These are phyloP conservation scores for Conus ventricosus DNA, from an alignment of 1,140 invertebrate species.

Conservation along the genomic window DNA sequence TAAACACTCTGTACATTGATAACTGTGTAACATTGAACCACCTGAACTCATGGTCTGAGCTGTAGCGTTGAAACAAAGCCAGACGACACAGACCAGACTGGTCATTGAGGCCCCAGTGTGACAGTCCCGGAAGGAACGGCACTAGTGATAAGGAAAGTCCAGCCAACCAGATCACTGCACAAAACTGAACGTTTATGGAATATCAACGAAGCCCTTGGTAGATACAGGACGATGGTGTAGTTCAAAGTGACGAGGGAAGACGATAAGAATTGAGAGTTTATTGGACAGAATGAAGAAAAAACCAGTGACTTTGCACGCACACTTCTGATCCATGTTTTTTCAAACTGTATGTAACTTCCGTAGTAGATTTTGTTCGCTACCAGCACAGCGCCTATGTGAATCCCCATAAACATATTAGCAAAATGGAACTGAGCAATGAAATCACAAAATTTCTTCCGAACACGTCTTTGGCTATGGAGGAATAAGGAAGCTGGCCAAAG, in stretches of 20 bases:
- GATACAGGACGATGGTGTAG: slow-evolving; percentile 54
- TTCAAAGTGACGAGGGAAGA: slow-evolving; percentile 48
- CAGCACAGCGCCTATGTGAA: slow-evolving; percentile 41
- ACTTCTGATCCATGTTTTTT: too few species aligned
- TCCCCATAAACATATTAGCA: slow-evolving; percentile 58
- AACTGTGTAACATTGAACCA: too few species aligned
- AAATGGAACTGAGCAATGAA: slow-evolving; percentile 61
- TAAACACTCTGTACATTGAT: too few species aligned
- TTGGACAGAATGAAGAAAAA: slow-evolving; percentile 42
- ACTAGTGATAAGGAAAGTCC: neutral
- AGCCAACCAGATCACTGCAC: too few species aligned
- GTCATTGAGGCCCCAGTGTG: slow-evolving; percentile 17
- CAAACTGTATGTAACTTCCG: neutral
- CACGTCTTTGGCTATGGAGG: neutral
- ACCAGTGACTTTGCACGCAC: too few species aligned
- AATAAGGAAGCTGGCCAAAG: slow-evolving; percentile 44
- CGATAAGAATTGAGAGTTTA: slow-evolving; percentile 47
- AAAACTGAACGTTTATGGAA: slow-evolving; percentile 29
- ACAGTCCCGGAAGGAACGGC: slow-evolving; percentile 1
- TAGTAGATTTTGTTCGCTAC: slow-evolving; percentile 52
- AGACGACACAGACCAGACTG: too few species aligned
- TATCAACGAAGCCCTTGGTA: slow-evolving; percentile 46
- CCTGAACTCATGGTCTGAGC: too few species aligned
- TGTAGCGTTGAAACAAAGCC: too few species aligned
- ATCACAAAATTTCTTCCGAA: neutral